A percentile compares a stretch with the other conserved stretches of the same genome.
phyloP scores from a whole-genome alignment of 2,888 invertebrate genomes.

The Metacarcinus magister region DNA sequence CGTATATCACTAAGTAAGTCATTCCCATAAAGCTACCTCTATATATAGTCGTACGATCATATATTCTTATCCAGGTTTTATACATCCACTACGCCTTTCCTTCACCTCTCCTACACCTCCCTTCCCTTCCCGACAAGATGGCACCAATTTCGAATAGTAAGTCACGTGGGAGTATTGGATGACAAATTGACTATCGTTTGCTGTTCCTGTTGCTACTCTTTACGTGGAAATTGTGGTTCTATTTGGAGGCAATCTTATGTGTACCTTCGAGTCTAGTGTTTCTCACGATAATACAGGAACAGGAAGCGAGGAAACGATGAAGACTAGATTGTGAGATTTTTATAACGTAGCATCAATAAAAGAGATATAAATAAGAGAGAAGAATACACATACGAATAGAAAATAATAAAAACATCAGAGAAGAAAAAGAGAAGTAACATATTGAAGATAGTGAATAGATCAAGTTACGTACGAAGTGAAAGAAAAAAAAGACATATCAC shows the following conservation, averaged over 20 bases:
- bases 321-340: too few relatives aligned
- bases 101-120: background rate
- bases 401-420: background rate
- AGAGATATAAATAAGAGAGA: background rate
- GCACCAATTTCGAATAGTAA: background rate
- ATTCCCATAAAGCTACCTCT: background rate
- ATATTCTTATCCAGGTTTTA: background rate
- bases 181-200: background rate
- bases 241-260: background rate
- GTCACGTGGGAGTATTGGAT: background rate
- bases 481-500: background rate
- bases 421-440: background rate
- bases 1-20: background rate
- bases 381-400: background rate
- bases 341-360: too few relatives aligned
- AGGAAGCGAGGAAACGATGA: background rate
- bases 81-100: background rate
- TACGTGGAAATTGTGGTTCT: background rate
- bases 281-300: background rate
- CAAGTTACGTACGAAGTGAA: background rate
- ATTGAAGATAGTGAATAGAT: background rate
- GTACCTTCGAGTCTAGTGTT: background rate
- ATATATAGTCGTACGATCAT: background rate
- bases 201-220: background rate
- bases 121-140: background rate